Percentiles rank a stretch among this genome's conserved stretches.
phyloP scores from a whole-genome alignment of 92 coral and sea anemone genomes.

The Epizoanthus scotinus region DNA sequence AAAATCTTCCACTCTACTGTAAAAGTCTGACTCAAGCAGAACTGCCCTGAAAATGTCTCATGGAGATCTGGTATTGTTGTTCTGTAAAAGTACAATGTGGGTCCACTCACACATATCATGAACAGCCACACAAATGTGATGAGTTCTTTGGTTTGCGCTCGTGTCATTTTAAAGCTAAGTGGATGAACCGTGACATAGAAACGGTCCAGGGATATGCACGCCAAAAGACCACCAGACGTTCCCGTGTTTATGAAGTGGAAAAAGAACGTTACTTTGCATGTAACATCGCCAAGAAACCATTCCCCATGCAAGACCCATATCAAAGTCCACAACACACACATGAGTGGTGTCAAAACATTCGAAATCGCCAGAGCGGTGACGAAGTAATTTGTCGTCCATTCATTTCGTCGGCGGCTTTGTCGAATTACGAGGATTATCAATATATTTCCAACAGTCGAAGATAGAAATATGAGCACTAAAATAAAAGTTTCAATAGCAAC shows the following conservation, averaged over 20 bases:
- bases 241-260: conserved; percentile 82
- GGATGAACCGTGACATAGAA: conserved; percentile 95
- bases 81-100: conserved; percentile 76
- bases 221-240: conserved; percentile 84
- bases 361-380: conserved; percentile 85
- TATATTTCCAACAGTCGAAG: conserved; percentile 77
- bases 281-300: conserved; percentile 72
- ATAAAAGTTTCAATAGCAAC: conserved; percentile 52
- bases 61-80: conserved; percentile 8
- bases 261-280: conserved; percentile 86
- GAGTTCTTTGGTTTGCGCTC: conserved; percentile 89
- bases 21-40: conserved; percentile 54
- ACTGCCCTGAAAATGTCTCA: conserved; percentile 29
- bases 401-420: conserved; percentile 89
- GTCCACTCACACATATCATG: conserved; percentile 82
- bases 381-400: conserved; percentile 98
- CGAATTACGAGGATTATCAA: conserved; percentile 80
- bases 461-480: conserved; percentile 62
- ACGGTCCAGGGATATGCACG: conserved; percentile 94
- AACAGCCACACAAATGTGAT: conserved; percentile 90
- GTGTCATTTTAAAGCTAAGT: conserved; percentile 92
- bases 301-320: conserved; percentile 64
- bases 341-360: conserved; percentile 76
- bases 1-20: conserved; percentile 75
- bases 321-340: conserved; percentile 75